These are phyloP conservation scores for Elysia crispata DNA, from an alignment of 2,888 invertebrate genomes.

Conservation along the genomic window DNA sequence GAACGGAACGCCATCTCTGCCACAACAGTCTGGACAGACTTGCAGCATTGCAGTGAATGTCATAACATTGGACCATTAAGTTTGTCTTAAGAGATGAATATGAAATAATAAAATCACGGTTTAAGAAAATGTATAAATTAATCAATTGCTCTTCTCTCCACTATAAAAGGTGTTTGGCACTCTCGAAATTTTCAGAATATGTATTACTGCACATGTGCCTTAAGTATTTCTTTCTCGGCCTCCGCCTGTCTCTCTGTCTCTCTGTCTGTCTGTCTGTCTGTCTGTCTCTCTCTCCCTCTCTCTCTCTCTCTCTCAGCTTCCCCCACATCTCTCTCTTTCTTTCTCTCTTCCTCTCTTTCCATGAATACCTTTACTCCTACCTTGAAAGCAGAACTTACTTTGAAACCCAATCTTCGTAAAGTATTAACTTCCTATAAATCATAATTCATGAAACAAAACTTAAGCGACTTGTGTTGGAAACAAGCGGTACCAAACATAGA, in stretches of 20 bases:
- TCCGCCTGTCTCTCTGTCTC: no score
- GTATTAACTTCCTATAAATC: neutral
- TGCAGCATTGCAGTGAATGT: no score
- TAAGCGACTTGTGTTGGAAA: no score
- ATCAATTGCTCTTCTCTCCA: no score
- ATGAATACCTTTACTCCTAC: neutral
- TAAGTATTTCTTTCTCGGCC: slow-evolving; percentile 11
- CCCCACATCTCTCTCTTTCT: neutral
- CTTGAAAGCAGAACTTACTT: neutral
- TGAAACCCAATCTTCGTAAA: neutral
- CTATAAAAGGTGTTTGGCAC: no score
- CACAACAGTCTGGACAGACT: no score
- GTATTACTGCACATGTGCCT: neutral
- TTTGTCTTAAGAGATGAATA: no score
- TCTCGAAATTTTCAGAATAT: no score
- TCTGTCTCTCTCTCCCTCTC: slow-evolving; percentile 20
- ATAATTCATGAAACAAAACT: neutral
- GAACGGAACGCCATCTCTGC: no score
- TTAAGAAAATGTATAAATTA: no score
- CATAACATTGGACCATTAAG: neutral
- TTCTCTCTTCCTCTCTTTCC: neutral
- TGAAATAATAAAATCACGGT: no score
- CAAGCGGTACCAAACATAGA: no score
- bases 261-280: slow-evolving; percentile 14
- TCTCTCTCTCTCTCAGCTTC: neutral